Percentiles rank a stretch among this genome's conserved stretches.
Conservation (phyloP, 92 coral and sea anemone genomes). For the Porites divaricata region DNA sequence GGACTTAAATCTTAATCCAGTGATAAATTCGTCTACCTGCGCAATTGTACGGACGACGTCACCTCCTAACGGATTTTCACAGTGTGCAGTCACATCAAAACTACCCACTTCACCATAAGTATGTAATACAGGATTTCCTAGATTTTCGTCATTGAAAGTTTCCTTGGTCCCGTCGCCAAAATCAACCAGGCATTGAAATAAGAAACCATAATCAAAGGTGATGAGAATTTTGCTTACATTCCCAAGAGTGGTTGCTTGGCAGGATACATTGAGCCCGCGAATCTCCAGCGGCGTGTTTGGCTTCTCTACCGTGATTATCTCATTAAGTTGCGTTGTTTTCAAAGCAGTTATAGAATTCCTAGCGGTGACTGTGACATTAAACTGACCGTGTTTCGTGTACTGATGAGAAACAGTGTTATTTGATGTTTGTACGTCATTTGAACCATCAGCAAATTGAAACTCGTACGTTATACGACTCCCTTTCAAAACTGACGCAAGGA, state of each 20-base stretch:
- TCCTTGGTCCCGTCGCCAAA: constrained; percentile 52
- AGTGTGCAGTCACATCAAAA: constrained; percentile 46
- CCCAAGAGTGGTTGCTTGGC: constrained; percentile 66
- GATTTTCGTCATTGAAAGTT: constrained; percentile 32
- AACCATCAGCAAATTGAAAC: constrained; percentile 74
- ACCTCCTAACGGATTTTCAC: constrained; percentile 52
- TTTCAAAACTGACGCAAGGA: constrained; percentile 19
- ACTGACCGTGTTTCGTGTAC: constrained; percentile 51
- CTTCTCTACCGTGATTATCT: constrained; percentile 22
- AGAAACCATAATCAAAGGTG: constrained; percentile 61
- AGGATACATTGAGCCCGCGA: constrained; percentile 58
- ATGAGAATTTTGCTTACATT: constrained; percentile 54
- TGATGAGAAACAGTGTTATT: constrained; percentile 29
- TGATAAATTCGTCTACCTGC: constrained; percentile 64
- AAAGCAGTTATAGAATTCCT: constrained; percentile 50
- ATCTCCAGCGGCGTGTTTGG: constrained; percentile 58
- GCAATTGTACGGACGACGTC: constrained; percentile 32
- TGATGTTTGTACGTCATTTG: constrained; percentile 7
- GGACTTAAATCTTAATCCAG: constrained; percentile 57
- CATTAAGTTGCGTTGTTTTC: neutral
- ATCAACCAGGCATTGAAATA: constrained; percentile 59
- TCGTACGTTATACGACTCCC: constrained; percentile 60
- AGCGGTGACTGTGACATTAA: constrained; percentile 58
- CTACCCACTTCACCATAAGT: constrained; percentile 43
- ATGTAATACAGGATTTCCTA: constrained; percentile 60